Conservation (phyloP, 2,797 vertebrate species). For the Bradypus variegatus region DNA sequence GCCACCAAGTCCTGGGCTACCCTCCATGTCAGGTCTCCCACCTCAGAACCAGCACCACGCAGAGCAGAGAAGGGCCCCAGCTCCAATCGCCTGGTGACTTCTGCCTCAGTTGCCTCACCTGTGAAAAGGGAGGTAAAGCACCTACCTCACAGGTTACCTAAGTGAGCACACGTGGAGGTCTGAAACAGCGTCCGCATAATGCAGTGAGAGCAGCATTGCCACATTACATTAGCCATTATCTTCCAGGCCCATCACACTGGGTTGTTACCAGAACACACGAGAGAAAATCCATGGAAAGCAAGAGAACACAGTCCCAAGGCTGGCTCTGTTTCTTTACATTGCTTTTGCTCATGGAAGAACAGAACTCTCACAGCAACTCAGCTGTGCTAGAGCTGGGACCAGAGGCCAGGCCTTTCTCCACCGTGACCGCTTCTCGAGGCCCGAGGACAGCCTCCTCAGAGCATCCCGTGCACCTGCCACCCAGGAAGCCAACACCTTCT, state of each 20-base stretch:
- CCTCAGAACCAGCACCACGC: background rate
- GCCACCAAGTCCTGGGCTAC: background rate
- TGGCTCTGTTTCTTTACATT: slow-evolving; percentile 11
- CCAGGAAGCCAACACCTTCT: slow-evolving; percentile 23
- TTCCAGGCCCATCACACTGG: background rate
- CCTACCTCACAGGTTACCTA: background rate
- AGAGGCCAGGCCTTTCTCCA: background rate
- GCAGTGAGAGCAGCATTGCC: background rate
- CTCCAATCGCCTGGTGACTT: background rate
- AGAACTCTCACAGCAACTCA: background rate
- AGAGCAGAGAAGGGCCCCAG: background rate
- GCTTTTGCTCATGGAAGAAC: slow-evolving; percentile 19
- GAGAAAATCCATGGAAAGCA: slow-evolving; percentile 35
- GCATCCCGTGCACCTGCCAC: background rate
- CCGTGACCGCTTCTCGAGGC: background rate
- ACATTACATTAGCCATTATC: background rate
- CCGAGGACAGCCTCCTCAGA: background rate
- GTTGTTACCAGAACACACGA: background rate
- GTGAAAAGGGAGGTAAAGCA: background rate
- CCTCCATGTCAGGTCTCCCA: background rate
- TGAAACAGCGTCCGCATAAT: background rate
- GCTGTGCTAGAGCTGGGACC: background rate
- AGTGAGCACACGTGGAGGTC: too few species aligned
- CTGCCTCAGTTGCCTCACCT: background rate
- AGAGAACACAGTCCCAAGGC: background rate